Percentiles rank a stretch among this genome's conserved stretches.
phyloP scores from a whole-genome alignment of 2,113 vertebrate genomes.

The Menidia beryllina region DNA sequence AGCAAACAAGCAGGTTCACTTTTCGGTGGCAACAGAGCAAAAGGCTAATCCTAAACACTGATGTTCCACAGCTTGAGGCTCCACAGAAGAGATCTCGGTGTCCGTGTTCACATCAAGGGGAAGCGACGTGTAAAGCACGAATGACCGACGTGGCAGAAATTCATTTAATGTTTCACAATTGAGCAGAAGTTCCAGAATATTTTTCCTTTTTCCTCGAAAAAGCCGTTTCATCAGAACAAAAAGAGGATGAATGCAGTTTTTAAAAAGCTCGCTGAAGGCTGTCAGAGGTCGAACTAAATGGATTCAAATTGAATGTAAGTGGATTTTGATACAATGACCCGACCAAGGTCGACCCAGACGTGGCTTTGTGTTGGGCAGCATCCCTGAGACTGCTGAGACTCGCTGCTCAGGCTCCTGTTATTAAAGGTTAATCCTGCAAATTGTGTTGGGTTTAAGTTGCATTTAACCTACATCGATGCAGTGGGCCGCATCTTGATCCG shows the following conservation, averaged over 20 bases:
- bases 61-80: background rate
- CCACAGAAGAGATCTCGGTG: background rate
- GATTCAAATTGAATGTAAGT: constrained; percentile 68
- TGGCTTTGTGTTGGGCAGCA: constrained; percentile 4
- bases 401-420: constrained; percentile 27
- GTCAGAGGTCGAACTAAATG: constrained; percentile 69
- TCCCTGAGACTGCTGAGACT: background rate
- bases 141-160: background rate
- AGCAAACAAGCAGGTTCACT: background rate
- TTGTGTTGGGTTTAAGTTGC: constrained; percentile 59
- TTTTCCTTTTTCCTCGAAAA: constrained; percentile 1
- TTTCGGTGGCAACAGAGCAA: background rate
- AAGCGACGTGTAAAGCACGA: background rate
- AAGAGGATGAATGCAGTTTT: constrained; percentile 41
- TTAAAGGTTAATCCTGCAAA: constrained; percentile 69
- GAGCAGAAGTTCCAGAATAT: background rate
- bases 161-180: background rate
- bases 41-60: constrained; percentile 4
- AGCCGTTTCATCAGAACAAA: constrained; percentile 27
- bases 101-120: background rate
- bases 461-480: constrained; percentile 63
- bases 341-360: constrained; percentile 63
- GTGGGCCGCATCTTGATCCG: constrained; percentile 29
- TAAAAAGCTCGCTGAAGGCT: constrained; percentile 40
- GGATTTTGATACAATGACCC: constrained; percentile 64